These are phyloP conservation scores for Lepidotrigona ventralis DNA, from an alignment of 1,140 invertebrate species.

Conservation along the genomic window DNA sequence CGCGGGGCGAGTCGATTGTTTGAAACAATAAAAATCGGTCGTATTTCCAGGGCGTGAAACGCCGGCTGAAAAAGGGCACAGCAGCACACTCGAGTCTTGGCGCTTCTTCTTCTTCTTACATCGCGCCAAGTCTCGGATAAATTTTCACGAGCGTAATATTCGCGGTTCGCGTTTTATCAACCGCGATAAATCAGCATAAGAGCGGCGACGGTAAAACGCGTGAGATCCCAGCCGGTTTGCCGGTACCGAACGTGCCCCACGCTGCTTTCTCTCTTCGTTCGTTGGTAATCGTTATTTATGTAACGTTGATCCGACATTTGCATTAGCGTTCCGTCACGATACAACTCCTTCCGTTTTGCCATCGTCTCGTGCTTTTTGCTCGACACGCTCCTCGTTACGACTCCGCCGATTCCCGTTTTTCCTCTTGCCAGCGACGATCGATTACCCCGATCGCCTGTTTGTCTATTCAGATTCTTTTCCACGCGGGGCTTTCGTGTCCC, in stretches of 20 bases:
- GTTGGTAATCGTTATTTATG: slow-evolving; percentile 64
- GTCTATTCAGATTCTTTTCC: background rate
- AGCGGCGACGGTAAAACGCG: slow-evolving; percentile 37
- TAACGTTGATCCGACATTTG: slow-evolving; percentile 48
- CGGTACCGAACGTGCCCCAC: background rate
- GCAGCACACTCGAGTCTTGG: slow-evolving; percentile 16
- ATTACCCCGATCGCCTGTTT: background rate
- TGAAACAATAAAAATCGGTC: background rate
- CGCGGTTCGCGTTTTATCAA: slow-evolving; percentile 47
- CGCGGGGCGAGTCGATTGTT: background rate
- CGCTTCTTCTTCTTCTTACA: slow-evolving; percentile 22
- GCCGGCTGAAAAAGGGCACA: no score
- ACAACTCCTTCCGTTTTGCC: background rate
- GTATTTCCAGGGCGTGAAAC: background rate
- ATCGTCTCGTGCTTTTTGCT: background rate
- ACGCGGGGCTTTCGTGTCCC: no score
- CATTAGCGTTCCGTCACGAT: slow-evolving; percentile 52
- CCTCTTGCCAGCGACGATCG: background rate
- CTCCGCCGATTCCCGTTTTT: background rate
- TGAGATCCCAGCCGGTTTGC: slow-evolving; percentile 34
- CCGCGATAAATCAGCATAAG: slow-evolving; percentile 64
- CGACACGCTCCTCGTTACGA: no score
- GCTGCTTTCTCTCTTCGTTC: slow-evolving; percentile 19
- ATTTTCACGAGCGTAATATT: slow-evolving; percentile 47
- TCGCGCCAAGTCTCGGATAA: slow-evolving; percentile 13